phyloP scores from a whole-genome alignment of 2,888 invertebrate species.

The Aplocera efformata region DNA sequence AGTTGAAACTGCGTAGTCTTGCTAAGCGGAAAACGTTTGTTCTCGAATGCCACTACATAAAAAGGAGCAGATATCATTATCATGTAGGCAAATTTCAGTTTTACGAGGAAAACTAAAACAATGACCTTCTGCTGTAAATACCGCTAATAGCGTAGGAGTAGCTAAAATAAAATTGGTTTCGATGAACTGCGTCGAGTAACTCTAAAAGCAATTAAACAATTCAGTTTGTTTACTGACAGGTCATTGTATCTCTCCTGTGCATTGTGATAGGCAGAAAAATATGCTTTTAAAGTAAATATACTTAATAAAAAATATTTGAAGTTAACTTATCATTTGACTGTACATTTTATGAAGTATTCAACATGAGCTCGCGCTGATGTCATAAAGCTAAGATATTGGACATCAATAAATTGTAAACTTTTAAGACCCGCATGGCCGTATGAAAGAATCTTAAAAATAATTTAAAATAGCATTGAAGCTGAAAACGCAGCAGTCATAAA shows the following conservation, averaged over 20 bases:
- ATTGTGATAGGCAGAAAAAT: slow-evolving; percentile 4
- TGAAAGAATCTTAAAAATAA: slow-evolving; percentile 54
- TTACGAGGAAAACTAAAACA: slow-evolving; percentile 21
- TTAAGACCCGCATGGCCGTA: slow-evolving; percentile 40
- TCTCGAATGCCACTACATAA: slow-evolving; percentile 1
- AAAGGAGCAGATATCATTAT: background rate
- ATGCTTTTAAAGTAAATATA: slow-evolving; percentile 1
- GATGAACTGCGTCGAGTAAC: slow-evolving; percentile 58
- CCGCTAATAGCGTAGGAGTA: slow-evolving; percentile 62
- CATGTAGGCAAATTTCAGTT: slow-evolving; percentile 2
- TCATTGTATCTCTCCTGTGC: slow-evolving; percentile 1
- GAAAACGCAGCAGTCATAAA: slow-evolving; percentile 68
- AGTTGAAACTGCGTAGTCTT: slow-evolving; percentile 23
- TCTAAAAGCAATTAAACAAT: slow-evolving; percentile 57
- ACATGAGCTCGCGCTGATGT: slow-evolving; percentile 41
- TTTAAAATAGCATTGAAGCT: slow-evolving; percentile 61
- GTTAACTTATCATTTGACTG: background rate
- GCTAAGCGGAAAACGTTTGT: slow-evolving; percentile 11
- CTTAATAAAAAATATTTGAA: too few relatives aligned
- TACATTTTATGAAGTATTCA: slow-evolving; percentile 33
- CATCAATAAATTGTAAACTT: slow-evolving; percentile 40
- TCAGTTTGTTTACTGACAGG: slow-evolving; percentile 43
- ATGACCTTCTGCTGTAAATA: slow-evolving; percentile 54
- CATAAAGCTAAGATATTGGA: slow-evolving; percentile 57
- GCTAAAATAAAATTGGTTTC: slow-evolving; percentile 69